Conservation (phyloP, 2,797 vertebrate species). For the Dromococcyx pavoninus region DNA sequence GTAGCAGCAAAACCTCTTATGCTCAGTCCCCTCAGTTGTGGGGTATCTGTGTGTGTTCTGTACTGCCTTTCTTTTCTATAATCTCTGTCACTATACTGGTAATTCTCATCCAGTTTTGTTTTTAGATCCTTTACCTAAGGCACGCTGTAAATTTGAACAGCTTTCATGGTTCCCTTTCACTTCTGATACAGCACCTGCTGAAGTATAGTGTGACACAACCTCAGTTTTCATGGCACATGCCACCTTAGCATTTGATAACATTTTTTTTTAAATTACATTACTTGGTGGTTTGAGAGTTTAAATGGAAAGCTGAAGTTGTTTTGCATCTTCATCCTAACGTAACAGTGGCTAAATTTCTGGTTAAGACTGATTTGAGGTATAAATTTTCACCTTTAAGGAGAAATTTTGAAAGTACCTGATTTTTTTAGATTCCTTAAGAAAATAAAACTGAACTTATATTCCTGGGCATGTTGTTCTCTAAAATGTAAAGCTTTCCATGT, state of each 20-base stretch:
- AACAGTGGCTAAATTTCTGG: neutral
- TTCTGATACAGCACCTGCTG: neutral
- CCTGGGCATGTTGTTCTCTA: neutral
- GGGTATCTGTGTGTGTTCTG: neutral
- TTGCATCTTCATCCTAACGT: neutral
- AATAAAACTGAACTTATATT: neutral
- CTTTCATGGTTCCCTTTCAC: neutral
- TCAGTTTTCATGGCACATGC: neutral
- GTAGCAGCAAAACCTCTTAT: neutral
- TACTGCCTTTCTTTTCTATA: neutral
- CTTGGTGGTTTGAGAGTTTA: neutral
- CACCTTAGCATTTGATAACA: neutral
- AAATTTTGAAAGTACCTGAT: neutral
- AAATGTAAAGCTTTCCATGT: neutral
- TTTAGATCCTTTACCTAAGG: neutral
- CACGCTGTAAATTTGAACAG: neutral
- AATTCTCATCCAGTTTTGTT: neutral
- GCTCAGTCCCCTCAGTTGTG: neutral
- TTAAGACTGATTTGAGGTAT: neutral
- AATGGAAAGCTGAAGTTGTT: neutral
- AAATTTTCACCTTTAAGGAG: neutral
- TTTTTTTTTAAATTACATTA: fast-evolving
- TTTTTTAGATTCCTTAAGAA: neutral
- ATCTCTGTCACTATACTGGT: neutral
- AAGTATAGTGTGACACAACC: neutral